These are phyloP conservation scores for Operophtera brumata DNA, from an alignment of 2,888 invertebrate species.

Conservation along the genomic window DNA sequence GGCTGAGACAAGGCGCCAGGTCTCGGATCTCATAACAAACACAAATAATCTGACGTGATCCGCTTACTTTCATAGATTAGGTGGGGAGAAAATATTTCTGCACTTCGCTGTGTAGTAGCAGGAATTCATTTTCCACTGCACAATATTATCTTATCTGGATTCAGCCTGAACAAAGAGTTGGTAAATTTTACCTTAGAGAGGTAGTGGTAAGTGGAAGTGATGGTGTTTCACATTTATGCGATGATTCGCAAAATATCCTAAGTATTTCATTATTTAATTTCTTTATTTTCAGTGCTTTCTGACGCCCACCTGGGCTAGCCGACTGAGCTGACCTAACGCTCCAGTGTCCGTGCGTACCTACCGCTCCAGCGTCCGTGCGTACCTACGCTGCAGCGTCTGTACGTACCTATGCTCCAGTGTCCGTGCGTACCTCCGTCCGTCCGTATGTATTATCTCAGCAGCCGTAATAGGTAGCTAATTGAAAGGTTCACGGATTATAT, in stretches of 20 bases:
- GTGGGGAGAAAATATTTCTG: slow-evolving; percentile 61
- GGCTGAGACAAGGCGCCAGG: slow-evolving; percentile 61
- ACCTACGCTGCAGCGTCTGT: too few relatives aligned
- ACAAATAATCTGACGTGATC: slow-evolving; percentile 79
- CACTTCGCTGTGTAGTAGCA: slow-evolving; percentile 41
- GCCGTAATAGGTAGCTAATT: too few relatives aligned
- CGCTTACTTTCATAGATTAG: slow-evolving; percentile 75
- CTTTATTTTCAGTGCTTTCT: too few relatives aligned
- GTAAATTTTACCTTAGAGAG: background rate
- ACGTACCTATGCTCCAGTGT: too few relatives aligned
- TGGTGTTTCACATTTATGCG: background rate
- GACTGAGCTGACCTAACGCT: too few relatives aligned
- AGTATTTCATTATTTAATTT: too few relatives aligned
- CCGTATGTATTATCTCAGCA: too few relatives aligned
- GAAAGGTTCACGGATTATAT: too few relatives aligned
- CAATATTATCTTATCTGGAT: slow-evolving; percentile 59
- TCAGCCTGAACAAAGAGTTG: background rate
- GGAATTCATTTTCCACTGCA: slow-evolving; percentile 35
- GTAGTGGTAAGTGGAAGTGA: background rate
- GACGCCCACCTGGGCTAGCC: too few relatives aligned
- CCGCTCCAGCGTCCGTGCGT: too few relatives aligned
- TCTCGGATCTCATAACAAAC: slow-evolving; percentile 74
- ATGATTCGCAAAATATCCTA: background rate
- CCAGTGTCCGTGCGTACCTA: too few relatives aligned
- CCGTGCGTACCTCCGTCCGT: too few relatives aligned